These are phyloP conservation scores for Silurus asotus DNA, from an alignment of 2,113 vertebrate genomes.

Conservation along the genomic window DNA sequence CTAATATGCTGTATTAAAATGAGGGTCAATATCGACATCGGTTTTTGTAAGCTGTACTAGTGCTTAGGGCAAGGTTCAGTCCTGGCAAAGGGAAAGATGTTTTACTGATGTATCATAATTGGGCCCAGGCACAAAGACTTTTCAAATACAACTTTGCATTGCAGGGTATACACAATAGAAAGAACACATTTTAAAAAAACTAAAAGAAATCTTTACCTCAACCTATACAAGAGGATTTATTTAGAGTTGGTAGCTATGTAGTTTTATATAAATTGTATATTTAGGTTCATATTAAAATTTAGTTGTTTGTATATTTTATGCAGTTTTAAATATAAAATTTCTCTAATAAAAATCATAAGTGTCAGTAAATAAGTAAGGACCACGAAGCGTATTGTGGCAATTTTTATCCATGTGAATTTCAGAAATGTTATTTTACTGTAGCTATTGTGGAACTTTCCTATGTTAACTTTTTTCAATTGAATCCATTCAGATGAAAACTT, in stretches of 20 bases:
- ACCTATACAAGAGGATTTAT: not conserved
- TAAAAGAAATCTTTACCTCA: not conserved
- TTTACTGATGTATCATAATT: conserved; percentile 1
- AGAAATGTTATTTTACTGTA: not conserved
- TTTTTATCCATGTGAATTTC: not conserved
- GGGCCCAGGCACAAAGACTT: conserved; percentile 11
- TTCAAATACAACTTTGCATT: conserved; percentile 14
- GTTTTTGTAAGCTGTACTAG: conserved; percentile 11
- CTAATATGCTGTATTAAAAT: conserved; percentile 38
- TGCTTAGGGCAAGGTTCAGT: not conserved
- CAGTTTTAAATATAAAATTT: not conserved
- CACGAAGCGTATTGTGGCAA: not conserved
- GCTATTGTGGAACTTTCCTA: not conserved
- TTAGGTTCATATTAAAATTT: not conserved
- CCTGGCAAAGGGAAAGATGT: not conserved
- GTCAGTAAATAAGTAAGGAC: not conserved
- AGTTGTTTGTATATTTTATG: not conserved
- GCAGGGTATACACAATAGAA: not conserved
- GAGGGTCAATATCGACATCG: conserved; percentile 34
- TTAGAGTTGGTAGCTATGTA: not conserved
- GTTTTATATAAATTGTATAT: not conserved
- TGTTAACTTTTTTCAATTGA: not conserved
- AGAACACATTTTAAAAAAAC: too few species aligned
- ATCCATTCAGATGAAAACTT: not conserved
- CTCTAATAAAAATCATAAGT: not conserved